phyloP scores from a whole-genome alignment of 2,888 invertebrate species.

The Odontocolon sp. region DNA sequence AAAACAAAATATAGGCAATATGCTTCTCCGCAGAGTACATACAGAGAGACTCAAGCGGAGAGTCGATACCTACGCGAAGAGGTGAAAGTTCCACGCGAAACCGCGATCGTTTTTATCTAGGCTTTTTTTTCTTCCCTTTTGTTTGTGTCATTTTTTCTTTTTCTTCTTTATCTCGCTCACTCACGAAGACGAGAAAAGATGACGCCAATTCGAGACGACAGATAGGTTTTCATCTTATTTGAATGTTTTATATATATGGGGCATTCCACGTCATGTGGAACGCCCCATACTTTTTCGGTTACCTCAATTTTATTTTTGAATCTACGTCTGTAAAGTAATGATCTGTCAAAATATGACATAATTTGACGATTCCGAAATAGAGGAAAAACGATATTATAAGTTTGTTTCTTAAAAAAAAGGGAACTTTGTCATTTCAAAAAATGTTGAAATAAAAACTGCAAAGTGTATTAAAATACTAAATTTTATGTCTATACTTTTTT shows the following conservation, averaged over 20 bases:
- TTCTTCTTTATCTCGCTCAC: not conserved
- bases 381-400: conserved; percentile 11
- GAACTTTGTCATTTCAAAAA: too few relatives aligned
- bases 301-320: too few relatives aligned
- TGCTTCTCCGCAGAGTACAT: not conserved
- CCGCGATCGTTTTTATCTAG: conserved; percentile 52
- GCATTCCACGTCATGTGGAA: too few relatives aligned
- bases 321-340: too few relatives aligned
- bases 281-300: too few relatives aligned
- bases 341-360: too few relatives aligned
- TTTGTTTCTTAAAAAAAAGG: too few relatives aligned
- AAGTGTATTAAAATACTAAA: too few relatives aligned
- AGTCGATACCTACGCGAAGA: conserved; percentile 41
- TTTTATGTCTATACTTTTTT: too few relatives aligned
- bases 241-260: too few relatives aligned
- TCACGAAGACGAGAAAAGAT: not conserved
- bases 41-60: conserved; percentile 16
- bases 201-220: not conserved
- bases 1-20: not conserved
- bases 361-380: not conserved
- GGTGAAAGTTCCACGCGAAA: conserved; percentile 56
- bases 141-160: conserved; percentile 12
- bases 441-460: too few relatives aligned
- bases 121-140: conserved; percentile 41
- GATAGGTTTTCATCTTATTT: too few relatives aligned